phyloP scores from a whole-genome alignment of 2,113 vertebrate genomes.

The Poeciliopsis prolifica region DNA sequence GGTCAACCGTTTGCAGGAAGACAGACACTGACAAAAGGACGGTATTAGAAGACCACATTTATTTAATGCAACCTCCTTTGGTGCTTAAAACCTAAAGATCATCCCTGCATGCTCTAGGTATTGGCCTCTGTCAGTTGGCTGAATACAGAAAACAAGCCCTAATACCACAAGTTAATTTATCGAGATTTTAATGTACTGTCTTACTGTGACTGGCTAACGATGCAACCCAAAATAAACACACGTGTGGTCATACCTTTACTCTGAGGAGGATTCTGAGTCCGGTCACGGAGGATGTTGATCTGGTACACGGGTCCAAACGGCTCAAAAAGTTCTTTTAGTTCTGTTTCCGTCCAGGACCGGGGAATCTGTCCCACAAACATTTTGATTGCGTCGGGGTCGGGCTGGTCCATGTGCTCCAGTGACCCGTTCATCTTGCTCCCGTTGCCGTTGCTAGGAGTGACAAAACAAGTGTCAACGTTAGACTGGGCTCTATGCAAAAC shows the following conservation, averaged over 20 bases:
- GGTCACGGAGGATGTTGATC: constrained; percentile 98
- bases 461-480: neutral
- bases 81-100: too few species aligned
- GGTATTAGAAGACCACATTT: too few species aligned
- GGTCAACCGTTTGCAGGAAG: too few species aligned
- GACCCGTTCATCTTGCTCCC: constrained; percentile 98
- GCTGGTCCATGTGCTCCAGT: constrained; percentile 96
- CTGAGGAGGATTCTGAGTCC: constrained; percentile 97
- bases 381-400: constrained; percentile 98
- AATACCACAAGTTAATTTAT: too few species aligned
- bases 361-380: constrained; percentile 99
- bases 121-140: too few species aligned
- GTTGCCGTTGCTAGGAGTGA: constrained; percentile 90
- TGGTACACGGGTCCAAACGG: constrained; percentile 96
- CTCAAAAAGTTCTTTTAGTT: constrained; percentile 99
- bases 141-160: too few species aligned
- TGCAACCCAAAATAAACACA: too few species aligned
- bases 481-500: neutral
- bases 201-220: too few species aligned
- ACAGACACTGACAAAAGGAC: too few species aligned
- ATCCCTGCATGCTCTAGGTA: too few species aligned
- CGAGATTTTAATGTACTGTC: too few species aligned
- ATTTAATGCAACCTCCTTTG: too few species aligned
- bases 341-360: constrained; percentile 95
- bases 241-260: constrained; percentile 89